A percentile compares a stretch with the other conserved stretches of the same genome.
Conservation (phyloP, 2,797 vertebrate genomes). For the Perodicticus potto region DNA sequence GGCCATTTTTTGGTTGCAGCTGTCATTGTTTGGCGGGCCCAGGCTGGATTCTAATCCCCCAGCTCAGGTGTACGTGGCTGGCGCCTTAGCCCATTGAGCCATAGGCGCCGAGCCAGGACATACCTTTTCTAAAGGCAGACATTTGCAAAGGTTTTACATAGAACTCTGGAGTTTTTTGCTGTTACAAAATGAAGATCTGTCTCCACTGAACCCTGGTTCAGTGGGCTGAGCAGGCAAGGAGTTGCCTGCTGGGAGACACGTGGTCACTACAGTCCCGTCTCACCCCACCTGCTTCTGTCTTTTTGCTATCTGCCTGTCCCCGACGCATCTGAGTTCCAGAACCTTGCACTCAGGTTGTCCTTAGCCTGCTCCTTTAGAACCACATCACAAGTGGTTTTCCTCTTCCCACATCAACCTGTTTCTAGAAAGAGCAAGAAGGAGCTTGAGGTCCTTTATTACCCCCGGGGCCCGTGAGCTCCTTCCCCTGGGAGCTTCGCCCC, state of each 20-base stretch:
- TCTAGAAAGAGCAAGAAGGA: neutral
- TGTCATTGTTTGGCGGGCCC: too few relatives aligned
- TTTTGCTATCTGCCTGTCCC: neutral
- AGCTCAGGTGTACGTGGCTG: too few relatives aligned
- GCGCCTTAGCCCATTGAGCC: too few relatives aligned
- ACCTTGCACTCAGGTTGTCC: neutral
- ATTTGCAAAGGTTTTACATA: conserved; percentile 41
- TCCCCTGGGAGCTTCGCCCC: neutral
- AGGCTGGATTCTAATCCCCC: too few relatives aligned
- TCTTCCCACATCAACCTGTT: neutral
- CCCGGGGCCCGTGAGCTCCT: neutral
- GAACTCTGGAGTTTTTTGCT: neutral
- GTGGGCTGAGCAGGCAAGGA: neutral
- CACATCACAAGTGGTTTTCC: neutral
- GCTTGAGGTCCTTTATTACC: neutral
- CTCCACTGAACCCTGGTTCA: neutral
- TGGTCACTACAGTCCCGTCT: neutral
- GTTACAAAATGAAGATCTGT: neutral
- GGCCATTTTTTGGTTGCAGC: too few relatives aligned
- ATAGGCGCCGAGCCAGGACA: too few relatives aligned
- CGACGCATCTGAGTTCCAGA: neutral
- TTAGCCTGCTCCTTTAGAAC: neutral
- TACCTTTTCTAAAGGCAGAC: neutral
- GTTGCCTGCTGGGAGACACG: too few relatives aligned
- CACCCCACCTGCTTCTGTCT: neutral